Conservation (phyloP, 2,113 vertebrate species). For the Scalopus aquaticus region DNA sequence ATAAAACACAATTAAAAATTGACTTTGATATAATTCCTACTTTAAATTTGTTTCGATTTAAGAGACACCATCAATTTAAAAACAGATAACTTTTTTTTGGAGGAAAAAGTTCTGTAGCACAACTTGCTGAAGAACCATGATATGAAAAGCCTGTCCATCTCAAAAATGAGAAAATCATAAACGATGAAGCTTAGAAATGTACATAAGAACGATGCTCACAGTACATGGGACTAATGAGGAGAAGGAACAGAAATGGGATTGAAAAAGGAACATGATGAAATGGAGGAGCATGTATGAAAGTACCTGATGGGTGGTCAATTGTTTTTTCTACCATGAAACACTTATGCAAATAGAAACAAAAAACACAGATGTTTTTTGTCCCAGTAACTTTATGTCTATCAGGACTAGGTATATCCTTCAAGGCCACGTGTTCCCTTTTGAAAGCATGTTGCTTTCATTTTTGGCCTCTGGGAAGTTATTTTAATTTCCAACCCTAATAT, state of each 20-base stretch:
- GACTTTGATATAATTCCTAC: not conserved
- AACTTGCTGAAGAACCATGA: not conserved
- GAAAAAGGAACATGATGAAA: not conserved
- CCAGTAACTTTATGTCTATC: not conserved
- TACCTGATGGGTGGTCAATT: not conserved
- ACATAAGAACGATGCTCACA: not conserved
- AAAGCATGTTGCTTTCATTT: not conserved
- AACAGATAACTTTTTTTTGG: not conserved
- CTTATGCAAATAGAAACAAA: not conserved
- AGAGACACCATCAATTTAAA: not conserved
- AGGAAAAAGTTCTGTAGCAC: not conserved
- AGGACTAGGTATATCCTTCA: not conserved
- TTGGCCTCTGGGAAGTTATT: not conserved
- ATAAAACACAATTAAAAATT: not conserved
- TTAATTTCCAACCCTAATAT: not conserved
- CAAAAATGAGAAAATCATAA: not conserved
- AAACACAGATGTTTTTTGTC: not conserved
- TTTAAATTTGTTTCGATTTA: not conserved
- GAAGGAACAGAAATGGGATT: not conserved
- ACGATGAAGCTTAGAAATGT: not conserved
- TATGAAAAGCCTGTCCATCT: not conserved
- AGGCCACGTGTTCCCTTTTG: not conserved
- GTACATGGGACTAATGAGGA: not conserved
- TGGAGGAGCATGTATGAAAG: not conserved
- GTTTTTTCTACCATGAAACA: not conserved